Conservation (phyloP, 2,113 vertebrate species). For the Mandrillus leucophaeus region DNA sequence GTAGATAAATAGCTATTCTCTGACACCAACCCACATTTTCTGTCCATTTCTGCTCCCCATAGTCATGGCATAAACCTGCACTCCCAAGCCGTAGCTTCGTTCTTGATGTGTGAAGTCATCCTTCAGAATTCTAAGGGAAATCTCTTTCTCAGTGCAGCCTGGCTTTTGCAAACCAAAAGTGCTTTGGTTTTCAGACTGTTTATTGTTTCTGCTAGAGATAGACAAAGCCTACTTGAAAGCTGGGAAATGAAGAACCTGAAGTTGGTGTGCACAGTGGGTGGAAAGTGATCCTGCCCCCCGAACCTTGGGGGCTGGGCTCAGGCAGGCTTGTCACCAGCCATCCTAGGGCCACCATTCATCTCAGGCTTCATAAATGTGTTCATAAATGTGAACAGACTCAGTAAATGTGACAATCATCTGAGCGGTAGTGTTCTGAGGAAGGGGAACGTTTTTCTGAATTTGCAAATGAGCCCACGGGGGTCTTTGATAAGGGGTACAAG, state of each 20-base stretch:
- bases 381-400: neutral
- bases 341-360: neutral
- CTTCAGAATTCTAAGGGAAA: neutral
- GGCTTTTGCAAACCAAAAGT: neutral
- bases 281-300: neutral
- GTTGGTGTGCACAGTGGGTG: rapidly evolving
- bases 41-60: rapidly evolving
- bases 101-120: neutral
- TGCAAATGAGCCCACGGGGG: neutral
- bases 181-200: neutral
- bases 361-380: neutral
- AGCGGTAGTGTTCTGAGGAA: neutral
- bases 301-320: rapidly evolving
- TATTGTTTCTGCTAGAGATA: neutral
- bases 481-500: neutral
- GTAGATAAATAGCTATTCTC: neutral
- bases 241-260: neutral
- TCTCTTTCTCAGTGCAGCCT: neutral
- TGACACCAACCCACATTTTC: neutral
- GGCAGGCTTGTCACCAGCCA: neutral
- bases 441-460: neutral
- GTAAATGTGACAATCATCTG: neutral
- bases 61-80: neutral
- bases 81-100: too few species aligned
- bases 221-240: neutral